These are phyloP conservation scores for Diabrotica undecimpunctata DNA, from an alignment of 1,140 invertebrate species.

Conservation along the genomic window DNA sequence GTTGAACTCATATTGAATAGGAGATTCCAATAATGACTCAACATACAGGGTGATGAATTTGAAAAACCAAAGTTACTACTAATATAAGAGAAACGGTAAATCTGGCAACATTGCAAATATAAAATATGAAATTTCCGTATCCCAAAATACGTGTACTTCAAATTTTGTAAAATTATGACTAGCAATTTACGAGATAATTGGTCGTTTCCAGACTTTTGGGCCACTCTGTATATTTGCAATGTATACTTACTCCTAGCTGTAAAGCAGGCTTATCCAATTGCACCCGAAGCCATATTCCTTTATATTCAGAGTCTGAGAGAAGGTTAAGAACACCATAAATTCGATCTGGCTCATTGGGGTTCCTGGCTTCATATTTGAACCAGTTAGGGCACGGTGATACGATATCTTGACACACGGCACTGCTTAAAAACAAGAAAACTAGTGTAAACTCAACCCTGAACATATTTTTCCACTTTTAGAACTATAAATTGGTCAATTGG, in stretches of 20 bases:
- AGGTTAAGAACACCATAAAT: constrained; percentile 41
- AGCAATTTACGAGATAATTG: no score
- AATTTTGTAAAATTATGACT: no score
- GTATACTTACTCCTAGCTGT: constrained; percentile 42
- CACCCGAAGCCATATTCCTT: constrained; percentile 40
- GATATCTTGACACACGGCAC: constrained; percentile 19
- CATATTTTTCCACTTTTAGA: background rate
- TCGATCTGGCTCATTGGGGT: constrained; percentile 30
- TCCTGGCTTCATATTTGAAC: constrained; percentile 37
- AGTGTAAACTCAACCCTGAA: background rate
- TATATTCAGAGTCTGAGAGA: constrained; percentile 29
- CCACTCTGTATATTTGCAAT: no score
- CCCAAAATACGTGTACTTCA: no score
- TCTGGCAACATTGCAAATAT: no score
- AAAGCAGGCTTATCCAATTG: constrained; percentile 35
- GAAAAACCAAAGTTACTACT: no score
- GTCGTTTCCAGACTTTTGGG: no score
- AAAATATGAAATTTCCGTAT: no score
- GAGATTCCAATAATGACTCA: no score
- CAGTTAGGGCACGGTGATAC: constrained; percentile 41
- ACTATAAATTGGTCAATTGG: background rate
- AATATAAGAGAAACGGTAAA: no score
- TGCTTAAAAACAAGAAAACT: background rate
- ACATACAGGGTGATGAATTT: no score
- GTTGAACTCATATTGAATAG: constrained; percentile 35